phyloP scores from a whole-genome alignment of 2,113 vertebrate genomes.

The Brachypteracias leptosomus region DNA sequence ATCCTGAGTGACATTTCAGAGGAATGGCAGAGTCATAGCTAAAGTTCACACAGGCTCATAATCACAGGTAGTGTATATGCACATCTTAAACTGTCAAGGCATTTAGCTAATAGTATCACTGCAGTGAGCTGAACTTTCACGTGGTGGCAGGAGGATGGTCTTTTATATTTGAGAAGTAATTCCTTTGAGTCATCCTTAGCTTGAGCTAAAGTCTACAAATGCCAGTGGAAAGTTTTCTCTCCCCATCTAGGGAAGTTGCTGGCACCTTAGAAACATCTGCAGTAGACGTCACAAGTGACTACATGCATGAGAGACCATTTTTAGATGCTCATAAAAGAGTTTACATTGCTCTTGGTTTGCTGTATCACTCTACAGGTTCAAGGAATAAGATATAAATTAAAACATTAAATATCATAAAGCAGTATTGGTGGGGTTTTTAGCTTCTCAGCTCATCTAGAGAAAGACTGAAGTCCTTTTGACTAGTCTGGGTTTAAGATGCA shows the following conservation, averaged over 20 bases:
- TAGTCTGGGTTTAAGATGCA: background rate
- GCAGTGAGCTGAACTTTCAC: background rate
- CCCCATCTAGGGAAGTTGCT: background rate
- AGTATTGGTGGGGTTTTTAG: too few relatives aligned
- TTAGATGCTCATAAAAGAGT: background rate
- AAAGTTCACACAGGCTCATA: background rate
- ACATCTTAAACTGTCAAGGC: background rate
- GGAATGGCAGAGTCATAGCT: constrained; percentile 49
- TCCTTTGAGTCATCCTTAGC: background rate
- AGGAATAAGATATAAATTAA: background rate
- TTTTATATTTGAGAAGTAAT: background rate
- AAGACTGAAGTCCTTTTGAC: background rate
- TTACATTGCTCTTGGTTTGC: background rate
- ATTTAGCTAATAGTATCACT: background rate
- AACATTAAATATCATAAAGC: background rate
- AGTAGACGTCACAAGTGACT: background rate
- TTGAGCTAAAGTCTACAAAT: background rate
- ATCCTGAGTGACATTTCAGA: constrained; percentile 69
- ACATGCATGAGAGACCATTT: background rate
- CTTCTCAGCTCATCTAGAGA: background rate
- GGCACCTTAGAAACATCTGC: background rate
- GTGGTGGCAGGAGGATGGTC: background rate
- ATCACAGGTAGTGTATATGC: background rate
- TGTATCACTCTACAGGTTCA: background rate
- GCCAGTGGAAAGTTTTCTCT: constrained; percentile 21